These are phyloP conservation scores for Chrysomallon squamiferum DNA, from an alignment of 1,140 invertebrate species.

Conservation along the genomic window DNA sequence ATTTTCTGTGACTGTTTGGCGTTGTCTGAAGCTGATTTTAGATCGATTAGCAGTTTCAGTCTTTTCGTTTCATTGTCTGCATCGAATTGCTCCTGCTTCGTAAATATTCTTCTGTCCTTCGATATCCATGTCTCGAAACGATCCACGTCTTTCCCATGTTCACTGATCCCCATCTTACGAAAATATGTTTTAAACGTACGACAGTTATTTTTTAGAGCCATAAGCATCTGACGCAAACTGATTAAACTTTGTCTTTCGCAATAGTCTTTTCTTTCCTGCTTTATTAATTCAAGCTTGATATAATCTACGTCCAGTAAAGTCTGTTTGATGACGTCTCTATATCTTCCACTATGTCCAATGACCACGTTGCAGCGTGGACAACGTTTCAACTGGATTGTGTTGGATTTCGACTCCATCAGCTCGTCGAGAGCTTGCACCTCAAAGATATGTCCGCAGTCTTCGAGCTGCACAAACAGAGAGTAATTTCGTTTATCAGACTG, in stretches of 20 bases:
- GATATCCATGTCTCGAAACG: neutral
- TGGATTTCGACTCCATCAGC: constrained; percentile 67
- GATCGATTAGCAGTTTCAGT: neutral
- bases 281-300: neutral
- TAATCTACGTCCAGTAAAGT: neutral
- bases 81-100: neutral
- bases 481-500: constrained; percentile 52
- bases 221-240: neutral
- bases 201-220: neutral
- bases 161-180: neutral
- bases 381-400: constrained; percentile 66
- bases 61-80: neutral
- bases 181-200: neutral
- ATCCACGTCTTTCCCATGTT: neutral
- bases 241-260: neutral
- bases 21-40: neutral
- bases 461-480: constrained; percentile 7
- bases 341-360: constrained; percentile 68
- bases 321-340: constrained; percentile 67
- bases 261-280: neutral
- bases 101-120: constrained; percentile 26
- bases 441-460: constrained; percentile 19
- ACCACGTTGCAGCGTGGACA: constrained; percentile 65
- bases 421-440: constrained; percentile 21
- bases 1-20: too few relatives aligned